Evolutionary conservation across 2,113 vertebrate species (phyloP).

Genomic region (Ceratotherium simum): DNA sequence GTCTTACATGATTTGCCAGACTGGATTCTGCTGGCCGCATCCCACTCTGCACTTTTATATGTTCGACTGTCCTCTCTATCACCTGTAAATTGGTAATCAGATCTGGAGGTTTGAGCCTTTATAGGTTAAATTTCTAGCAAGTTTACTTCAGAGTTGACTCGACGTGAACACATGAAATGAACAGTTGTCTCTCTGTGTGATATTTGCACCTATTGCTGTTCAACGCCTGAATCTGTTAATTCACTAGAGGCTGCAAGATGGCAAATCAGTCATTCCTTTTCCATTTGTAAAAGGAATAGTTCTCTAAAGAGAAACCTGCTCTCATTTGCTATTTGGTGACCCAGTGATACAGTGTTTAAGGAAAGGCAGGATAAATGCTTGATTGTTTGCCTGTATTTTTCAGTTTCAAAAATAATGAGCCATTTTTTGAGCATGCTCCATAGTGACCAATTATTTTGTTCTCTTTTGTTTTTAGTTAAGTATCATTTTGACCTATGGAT

Average conservation of each 20-base stretch:
- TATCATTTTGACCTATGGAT: not conserved
- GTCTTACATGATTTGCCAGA: not conserved
- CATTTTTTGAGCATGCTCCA: not conserved
- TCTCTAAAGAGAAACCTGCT: slow-evolving; percentile 9
- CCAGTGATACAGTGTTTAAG: not conserved
- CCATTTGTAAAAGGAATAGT: not conserved
- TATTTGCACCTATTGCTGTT: not conserved
- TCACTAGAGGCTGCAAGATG: not conserved
- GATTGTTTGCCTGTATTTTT: not conserved
- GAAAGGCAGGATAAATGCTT: not conserved
- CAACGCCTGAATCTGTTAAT: not conserved
- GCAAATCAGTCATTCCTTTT: not conserved
- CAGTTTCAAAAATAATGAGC: slow-evolving; percentile 34
- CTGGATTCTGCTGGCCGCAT: not conserved
- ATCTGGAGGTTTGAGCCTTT: not conserved
- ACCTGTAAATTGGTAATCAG: not conserved
- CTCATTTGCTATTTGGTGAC: not conserved
- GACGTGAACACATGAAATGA: not conserved
- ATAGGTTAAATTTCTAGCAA: not conserved
- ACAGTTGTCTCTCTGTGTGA: not conserved
- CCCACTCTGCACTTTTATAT: not conserved
- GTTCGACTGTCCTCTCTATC: not conserved
- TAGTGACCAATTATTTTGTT: slow-evolving; percentile 50
- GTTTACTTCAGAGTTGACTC: not conserved
- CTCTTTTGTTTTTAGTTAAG: slow-evolving; percentile 7